These are phyloP conservation scores for Charaxes varanes DNA, from an alignment of 1,140 invertebrate genomes.

Conservation along the genomic window DNA sequence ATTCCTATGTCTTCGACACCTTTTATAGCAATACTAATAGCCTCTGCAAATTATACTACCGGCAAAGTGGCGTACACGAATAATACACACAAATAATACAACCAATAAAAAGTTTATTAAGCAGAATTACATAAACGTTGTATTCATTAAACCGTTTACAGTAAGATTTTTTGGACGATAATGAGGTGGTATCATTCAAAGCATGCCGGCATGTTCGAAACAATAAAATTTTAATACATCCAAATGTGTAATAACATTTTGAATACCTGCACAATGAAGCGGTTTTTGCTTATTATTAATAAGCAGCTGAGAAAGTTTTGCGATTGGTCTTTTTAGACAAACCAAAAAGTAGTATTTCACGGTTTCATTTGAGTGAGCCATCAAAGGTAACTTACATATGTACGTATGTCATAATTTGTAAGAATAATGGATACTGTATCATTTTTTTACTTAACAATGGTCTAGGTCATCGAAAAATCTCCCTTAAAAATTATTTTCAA, in stretches of 20 bases:
- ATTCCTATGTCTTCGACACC: too few relatives aligned
- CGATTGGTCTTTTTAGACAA: too few relatives aligned
- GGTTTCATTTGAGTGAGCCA: too few relatives aligned
- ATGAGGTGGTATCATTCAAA: conserved; percentile 3
- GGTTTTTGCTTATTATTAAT: not conserved
- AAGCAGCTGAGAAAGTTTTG: not conserved
- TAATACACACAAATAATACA: not conserved
- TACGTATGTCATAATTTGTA: too few relatives aligned
- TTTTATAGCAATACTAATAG: not conserved
- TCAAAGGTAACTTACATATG: too few relatives aligned
- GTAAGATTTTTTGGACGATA: not conserved
- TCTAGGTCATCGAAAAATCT: too few relatives aligned
- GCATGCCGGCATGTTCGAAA: conserved; percentile 14
- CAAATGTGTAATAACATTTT: conserved; percentile 6
- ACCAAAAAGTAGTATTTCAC: too few relatives aligned
- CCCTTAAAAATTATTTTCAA: too few relatives aligned
- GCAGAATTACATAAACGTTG: not conserved
- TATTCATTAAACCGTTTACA: not conserved
- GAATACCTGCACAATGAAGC: conserved; percentile 14
- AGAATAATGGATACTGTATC: too few relatives aligned
- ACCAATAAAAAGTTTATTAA: conserved; percentile 4
- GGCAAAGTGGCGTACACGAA: not conserved
- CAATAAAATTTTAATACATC: conserved; percentile 26
- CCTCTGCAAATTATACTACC: not conserved
- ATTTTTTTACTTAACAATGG: too few relatives aligned